Percentiles rank a stretch among this genome's conserved stretches.
phyloP scores from a whole-genome alignment of 2,797 vertebrate genomes.

The Erpetoichthys calabaricus region DNA sequence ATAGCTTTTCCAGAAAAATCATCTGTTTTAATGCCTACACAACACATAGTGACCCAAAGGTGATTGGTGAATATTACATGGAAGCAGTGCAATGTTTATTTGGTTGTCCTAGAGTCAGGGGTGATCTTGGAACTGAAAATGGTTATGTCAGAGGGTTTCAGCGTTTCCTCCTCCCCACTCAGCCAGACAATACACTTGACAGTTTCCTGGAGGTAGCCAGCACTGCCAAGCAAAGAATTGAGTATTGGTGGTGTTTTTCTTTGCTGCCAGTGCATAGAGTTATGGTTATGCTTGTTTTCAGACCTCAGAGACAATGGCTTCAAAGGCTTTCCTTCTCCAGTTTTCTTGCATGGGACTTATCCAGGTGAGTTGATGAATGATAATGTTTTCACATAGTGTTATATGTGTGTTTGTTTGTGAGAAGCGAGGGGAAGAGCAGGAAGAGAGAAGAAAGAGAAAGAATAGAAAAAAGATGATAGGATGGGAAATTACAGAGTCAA shows the following conservation, averaged over 20 bases:
- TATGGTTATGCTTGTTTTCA: no score
- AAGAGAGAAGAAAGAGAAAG: no score
- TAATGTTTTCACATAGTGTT: no score
- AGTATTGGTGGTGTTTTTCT: conserved; percentile 16
- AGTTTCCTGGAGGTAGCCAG: conserved; percentile 16
- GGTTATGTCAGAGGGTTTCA: conserved; percentile 14
- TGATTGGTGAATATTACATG: conserved; percentile 14
- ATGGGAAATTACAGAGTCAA: no score
- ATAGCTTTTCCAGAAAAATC: conserved; percentile 9
- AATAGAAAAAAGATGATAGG: no score
- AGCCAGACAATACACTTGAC: conserved; percentile 5
- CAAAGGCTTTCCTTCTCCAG: no score
- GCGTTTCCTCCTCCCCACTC: conserved; percentile 1
- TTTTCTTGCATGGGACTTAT: no score
- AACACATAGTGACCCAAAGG: conserved; percentile 17
- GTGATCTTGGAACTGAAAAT: conserved; percentile 16
- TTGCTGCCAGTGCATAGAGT: no score
- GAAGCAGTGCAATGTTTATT: conserved; percentile 14
- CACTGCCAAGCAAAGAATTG: conserved; percentile 13
- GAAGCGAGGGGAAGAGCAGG: no score
- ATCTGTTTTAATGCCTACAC: conserved; percentile 17
- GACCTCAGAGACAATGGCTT: no score
- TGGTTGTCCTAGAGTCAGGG: conserved; percentile 13
- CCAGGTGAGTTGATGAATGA: no score
- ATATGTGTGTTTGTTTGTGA: no score